A percentile compares a stretch with the other conserved stretches of the same genome.
phyloP scores from a whole-genome alignment of 1,140 invertebrate species.

The Metopolophium dirhodum region DNA sequence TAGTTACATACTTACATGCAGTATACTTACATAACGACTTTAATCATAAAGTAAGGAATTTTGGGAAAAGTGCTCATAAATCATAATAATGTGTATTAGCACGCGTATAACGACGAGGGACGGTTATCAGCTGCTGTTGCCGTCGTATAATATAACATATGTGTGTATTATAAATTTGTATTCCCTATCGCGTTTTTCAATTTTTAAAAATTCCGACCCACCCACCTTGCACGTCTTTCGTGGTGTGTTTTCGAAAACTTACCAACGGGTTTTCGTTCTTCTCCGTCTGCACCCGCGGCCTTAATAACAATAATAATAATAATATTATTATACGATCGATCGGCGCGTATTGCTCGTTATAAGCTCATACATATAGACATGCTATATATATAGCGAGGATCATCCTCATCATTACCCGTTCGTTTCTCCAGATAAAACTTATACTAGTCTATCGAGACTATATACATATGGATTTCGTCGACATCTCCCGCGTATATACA shows the following conservation, averaged over 20 bases:
- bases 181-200: background rate
- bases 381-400: background rate
- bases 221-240: background rate
- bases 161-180: background rate
- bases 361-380: background rate
- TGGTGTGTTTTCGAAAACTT: background rate
- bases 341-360: background rate
- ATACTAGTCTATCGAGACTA: background rate
- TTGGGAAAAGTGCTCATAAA: background rate
- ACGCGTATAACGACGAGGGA: background rate
- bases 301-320: background rate
- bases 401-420: background rate
- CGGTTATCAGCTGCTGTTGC: background rate
- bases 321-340: background rate
- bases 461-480: background rate
- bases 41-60: constrained; percentile 18
- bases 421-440: background rate
- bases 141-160: background rate
- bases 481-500: background rate
- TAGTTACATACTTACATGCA: background rate
- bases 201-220: background rate
- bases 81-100: constrained; percentile 2
- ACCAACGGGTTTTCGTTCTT: background rate
- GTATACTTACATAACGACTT: background rate
- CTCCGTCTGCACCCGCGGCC: background rate